phyloP scores from a whole-genome alignment of 2,888 invertebrate species.

The Folsomia candida region DNA sequence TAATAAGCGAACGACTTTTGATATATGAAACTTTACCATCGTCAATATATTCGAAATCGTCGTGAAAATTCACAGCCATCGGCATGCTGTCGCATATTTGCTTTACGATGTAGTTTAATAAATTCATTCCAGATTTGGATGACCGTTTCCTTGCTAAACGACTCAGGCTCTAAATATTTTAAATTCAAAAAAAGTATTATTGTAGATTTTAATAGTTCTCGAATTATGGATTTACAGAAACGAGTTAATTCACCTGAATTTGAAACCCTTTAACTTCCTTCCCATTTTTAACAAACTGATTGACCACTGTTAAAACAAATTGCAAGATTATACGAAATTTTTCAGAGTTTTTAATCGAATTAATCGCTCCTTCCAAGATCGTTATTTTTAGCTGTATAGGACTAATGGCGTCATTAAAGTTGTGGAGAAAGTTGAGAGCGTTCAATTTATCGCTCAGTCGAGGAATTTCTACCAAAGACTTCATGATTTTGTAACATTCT shows the following conservation, averaged over 20 bases:
- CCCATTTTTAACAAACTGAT: conserved; percentile 11
- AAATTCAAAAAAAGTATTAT: background rate
- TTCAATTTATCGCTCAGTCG: conserved; percentile 11
- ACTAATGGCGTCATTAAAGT: conserved; percentile 12
- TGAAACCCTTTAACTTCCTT: conserved; percentile 26
- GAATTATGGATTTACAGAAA: too few species aligned
- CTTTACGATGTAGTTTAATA: conserved; percentile 26
- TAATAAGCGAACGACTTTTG: too few species aligned
- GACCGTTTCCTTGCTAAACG: conserved; percentile 20
- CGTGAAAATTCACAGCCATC: conserved; percentile 20
- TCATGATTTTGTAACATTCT: background rate
- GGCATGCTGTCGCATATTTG: conserved; percentile 10
- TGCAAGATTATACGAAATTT: conserved; percentile 22
- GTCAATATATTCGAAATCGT: conserved; percentile 16
- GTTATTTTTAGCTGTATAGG: background rate
- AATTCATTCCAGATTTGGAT: background rate
- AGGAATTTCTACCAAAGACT: conserved; percentile 14
- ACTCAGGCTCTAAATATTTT: conserved; percentile 13
- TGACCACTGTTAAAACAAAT: conserved; percentile 17
- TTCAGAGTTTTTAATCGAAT: conserved; percentile 9
- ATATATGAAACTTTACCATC: too few species aligned
- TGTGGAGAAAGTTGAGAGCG: conserved; percentile 14
- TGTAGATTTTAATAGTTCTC: too few species aligned
- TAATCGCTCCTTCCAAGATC: conserved; percentile 7
- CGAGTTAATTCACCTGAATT: too few species aligned